Base-by-base conservation (phyloP, 2,888 invertebrate species). In the Parapristionchus giblindavisi region DNA sequence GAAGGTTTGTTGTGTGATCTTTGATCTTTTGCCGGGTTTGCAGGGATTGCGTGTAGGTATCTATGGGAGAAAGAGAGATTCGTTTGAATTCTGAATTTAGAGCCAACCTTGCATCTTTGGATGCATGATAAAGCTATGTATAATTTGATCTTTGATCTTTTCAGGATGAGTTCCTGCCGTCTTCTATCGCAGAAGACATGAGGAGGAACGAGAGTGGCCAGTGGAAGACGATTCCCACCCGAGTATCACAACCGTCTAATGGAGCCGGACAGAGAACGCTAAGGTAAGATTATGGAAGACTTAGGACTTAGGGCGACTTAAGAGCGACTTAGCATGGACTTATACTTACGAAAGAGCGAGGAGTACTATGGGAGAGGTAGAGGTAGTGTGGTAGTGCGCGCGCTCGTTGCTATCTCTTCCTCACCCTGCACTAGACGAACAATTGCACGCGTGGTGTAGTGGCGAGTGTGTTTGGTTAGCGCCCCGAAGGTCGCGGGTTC, bases 131-230 rank as follows among this genome's bases (percentile, higher is more conserved):
- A n/a, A n/a, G n/a, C n/a, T n/a, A n/a, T n/a, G n/a, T n/a, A n/a
- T n/a, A n/a, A n/a, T n/a, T n/a, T n/a, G n/a, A n/a, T n/a, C n/a
- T n/a, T n/a, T n/a, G n/a, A n/a, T n/a, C n/a, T n/a, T n/a, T 56
- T 14, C 60, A 60, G 72, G 72, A 72, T 34, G 70, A 54, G 3
- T 71, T 71, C 61, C 34, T 63, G 36, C 63, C 74, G 11, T 38
- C 65, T 0, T 74, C 74, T 1, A 51, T 74, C 17, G 74, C 74
- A 1, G 74, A 74, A 40, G 74, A 74, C 74, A 74, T 74, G 74
- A 29, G 74, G 29, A n/a, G 74, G 40, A 74, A 74, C 74, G 74
- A 61, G 52, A 36, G 34, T 17, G 27, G 48, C 24, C 51, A 52
- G 54, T 74, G 74, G 74, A 51, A 65, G 38, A 61, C 63, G 11